Evolutionary conservation across 2,797 vertebrate genomes (phyloP).

Genomic region (Atherinosoma microstoma): DNA sequence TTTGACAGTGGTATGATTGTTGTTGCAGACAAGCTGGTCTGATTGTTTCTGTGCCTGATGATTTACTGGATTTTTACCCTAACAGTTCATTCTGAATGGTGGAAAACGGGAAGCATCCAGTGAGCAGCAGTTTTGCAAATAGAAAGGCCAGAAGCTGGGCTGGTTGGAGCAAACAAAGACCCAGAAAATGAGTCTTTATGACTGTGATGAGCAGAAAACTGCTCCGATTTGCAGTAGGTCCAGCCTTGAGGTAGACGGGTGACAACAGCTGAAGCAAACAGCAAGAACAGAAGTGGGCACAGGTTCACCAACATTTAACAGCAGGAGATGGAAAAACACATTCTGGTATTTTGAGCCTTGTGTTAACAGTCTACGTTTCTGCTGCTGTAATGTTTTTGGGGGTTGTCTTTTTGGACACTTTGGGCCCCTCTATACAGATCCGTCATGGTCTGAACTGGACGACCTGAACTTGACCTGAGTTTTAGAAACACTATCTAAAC

Average conservation of each 20-base stretch:
- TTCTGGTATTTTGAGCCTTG: background rate
- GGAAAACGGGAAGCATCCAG: background rate
- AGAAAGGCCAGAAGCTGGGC: background rate
- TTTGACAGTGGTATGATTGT: background rate
- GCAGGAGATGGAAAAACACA: background rate
- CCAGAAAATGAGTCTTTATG: background rate
- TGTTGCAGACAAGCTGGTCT: background rate
- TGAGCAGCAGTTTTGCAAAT: background rate
- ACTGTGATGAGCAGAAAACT: background rate
- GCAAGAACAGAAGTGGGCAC: slow-evolving; percentile 2
- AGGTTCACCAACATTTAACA: slow-evolving; percentile 7
- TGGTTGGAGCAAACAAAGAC: background rate
- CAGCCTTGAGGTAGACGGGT: background rate
- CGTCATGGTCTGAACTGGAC: background rate
- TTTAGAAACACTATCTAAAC: background rate
- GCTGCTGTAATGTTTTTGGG: background rate
- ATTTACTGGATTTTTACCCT: background rate
- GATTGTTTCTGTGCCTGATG: background rate
- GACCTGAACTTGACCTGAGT: background rate
- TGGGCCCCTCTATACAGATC: background rate
- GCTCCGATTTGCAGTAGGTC: background rate
- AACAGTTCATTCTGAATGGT: background rate
- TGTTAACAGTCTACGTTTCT: background rate
- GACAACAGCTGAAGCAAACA: background rate
- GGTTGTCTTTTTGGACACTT: background rate